Evolutionary conservation across 2,888 invertebrate species (phyloP), one percentile per base, ranked within the genome.

Genomic region (Drosophila hamatofila): DNA sequence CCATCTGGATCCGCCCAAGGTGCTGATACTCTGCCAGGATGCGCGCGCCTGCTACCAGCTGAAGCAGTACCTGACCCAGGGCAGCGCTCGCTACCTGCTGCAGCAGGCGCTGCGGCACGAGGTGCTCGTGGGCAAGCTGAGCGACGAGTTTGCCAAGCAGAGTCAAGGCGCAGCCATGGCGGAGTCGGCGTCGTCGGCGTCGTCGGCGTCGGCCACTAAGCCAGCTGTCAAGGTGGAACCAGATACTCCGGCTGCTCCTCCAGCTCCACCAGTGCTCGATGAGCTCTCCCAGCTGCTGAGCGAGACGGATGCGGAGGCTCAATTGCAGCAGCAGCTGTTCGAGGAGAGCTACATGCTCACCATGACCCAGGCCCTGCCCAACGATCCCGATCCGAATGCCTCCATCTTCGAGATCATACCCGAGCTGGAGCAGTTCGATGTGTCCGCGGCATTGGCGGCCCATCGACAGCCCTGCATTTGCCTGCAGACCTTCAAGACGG

Each of bases 11-110:
- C 88, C 91, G n/a, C 94, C 95, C 6, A 96, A 96, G 93, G 96
- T 98, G 67, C 93, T 98, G 59, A 95, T 98, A 78, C 94, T 98
- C 1, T 97, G 97, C 63, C 95, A 97, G 89, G 97, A 98, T 93
- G 95, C 95, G 49, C 95, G 95, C 88, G 97, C 97, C 9, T 97
- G 98, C 91, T 94, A 94, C 81, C 98, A 98, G 91, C 92, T 98
- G 23, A 96, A 96, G 84, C 94, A 95, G 92, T 95, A 94, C 78
- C 92, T 96, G 30, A 95, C 94, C 0, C 94, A 94, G 93, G 95
- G 96, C 11, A 94, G 95, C 0, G 93, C 95, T 80, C 94, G 94
- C 72, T 95, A 95, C 81, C 91, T 96, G 44, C 94, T 96, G 73
- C 94, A 94, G 73, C 94, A 94, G 65, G 95, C 96, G 0, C 93